Conservation (phyloP, 2,888 invertebrate genomes). For the Marronus borbonicus region DNA sequence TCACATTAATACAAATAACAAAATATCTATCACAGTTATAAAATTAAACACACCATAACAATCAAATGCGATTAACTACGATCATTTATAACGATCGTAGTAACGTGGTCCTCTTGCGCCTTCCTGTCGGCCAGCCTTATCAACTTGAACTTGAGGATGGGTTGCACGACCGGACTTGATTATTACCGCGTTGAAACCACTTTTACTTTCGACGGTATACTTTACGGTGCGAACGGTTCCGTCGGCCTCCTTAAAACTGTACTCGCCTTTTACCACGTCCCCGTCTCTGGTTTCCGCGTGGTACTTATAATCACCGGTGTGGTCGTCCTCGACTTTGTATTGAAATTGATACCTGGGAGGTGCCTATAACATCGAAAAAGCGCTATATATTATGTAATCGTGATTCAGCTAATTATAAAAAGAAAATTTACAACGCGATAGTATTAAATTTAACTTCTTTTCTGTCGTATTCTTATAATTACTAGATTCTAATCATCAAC, state of each 20-base stretch:
- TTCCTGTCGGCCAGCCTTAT: constrained; percentile 1
- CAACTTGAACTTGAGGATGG: constrained; percentile 44
- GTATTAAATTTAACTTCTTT: no score
- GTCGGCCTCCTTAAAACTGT: constrained; percentile 67
- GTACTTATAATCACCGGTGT: constrained; percentile 66
- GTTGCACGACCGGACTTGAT: constrained; percentile 34
- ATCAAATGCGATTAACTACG: not conserved
- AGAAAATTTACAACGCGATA: no score
- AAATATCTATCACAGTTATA: constrained; percentile 23
- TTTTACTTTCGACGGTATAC: constrained; percentile 63
- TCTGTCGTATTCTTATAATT: no score
- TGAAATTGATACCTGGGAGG: constrained; percentile 62
- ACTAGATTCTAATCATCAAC: no score
- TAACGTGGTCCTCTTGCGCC: constrained; percentile 14
- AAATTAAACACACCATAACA: not conserved
- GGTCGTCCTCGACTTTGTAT: constrained; percentile 67
- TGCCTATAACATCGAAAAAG: constrained; percentile 14
- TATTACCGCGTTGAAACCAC: constrained; percentile 64
- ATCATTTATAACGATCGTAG: constrained; percentile 1
- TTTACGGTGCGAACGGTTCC: constrained; percentile 66
- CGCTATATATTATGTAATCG: no score
- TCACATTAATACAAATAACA: not conserved
- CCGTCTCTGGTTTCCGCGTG: constrained; percentile 66
- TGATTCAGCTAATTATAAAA: no score
- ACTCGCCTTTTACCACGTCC: constrained; percentile 65